Percentiles rank a stretch among this genome's conserved stretches.
phyloP scores from a whole-genome alignment of 1,140 invertebrate species.

The Neelides sp. region DNA sequence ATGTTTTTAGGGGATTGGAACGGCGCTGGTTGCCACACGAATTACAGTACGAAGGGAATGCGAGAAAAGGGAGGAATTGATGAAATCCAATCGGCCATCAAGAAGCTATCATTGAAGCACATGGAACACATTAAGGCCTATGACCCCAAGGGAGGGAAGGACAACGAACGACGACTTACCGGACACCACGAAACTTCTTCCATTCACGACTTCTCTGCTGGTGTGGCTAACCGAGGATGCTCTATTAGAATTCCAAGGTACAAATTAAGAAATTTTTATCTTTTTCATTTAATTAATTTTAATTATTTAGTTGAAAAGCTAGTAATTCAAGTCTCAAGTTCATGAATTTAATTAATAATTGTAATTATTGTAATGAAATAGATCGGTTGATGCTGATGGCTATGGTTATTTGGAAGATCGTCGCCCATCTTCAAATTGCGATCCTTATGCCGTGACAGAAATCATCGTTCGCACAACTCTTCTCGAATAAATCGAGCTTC shows the following conservation, averaged over 20 bases:
- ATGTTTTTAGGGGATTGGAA: conserved; percentile 44
- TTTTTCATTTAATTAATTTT: no score
- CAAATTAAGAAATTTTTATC: no score
- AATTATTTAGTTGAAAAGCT: no score
- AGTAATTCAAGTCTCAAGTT: no score
- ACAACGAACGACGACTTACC: conserved; percentile 40
- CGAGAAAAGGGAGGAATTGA: conserved; percentile 37
- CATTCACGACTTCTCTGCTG: conserved; percentile 42
- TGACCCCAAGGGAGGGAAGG: conserved; percentile 44
- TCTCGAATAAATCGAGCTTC: no score
- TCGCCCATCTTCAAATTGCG: conserved; percentile 50
- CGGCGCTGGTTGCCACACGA: conserved; percentile 49
- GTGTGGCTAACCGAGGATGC: conserved; percentile 38
- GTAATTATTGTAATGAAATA: no score
- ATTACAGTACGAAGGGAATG: conserved; percentile 42
- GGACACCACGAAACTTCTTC: conserved; percentile 39
- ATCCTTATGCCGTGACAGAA: conserved; percentile 44
- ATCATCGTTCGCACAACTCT: conserved; percentile 36
- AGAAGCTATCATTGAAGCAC: conserved; percentile 41
- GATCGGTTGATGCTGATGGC: conserved; percentile 40
- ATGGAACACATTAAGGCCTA: conserved; percentile 45
- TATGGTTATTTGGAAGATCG: conserved; percentile 51
- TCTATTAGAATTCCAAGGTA: conserved; percentile 40
- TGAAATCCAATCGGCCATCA: conserved; percentile 40
- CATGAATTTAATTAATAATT: no score